Evolutionary conservation across 2,797 vertebrate species (phyloP).

Genomic region (Anas flavirostris): DNA sequence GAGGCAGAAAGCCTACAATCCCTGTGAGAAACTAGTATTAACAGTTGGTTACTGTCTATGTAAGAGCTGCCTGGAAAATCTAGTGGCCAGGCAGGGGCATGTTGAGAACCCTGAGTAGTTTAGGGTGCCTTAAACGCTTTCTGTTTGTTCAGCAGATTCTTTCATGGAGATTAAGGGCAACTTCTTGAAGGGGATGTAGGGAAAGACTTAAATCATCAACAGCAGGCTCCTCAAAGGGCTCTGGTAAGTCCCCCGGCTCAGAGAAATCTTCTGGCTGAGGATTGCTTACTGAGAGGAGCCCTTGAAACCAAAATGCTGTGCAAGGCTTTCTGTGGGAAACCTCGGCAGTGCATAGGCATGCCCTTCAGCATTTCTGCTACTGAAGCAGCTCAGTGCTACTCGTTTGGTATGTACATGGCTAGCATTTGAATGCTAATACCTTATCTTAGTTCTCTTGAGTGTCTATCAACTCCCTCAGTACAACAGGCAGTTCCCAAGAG

Average conservation of each 20-base stretch:
- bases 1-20: neutral
- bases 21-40: neutral
- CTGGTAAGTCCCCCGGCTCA: neutral
- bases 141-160: neutral
- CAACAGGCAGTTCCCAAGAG: neutral
- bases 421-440: neutral
- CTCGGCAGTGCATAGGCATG: neutral
- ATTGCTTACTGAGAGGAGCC: fast-evolving
- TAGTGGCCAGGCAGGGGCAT: neutral
- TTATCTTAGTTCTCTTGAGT: neutral
- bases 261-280: neutral
- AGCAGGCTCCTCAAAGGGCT: neutral
- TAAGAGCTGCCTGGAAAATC: neutral
- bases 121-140: neutral
- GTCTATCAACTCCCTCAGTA: neutral
- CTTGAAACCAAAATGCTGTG: neutral
- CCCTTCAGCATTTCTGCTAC: neutral
- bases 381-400: neutral
- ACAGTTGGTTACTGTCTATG: neutral
- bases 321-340: neutral
- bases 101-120: neutral
- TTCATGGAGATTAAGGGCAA: neutral
- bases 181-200: neutral
- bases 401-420: neutral
- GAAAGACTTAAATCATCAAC: neutral